phyloP scores from a whole-genome alignment of 2,888 invertebrate species.

The Operophtera brumata region DNA sequence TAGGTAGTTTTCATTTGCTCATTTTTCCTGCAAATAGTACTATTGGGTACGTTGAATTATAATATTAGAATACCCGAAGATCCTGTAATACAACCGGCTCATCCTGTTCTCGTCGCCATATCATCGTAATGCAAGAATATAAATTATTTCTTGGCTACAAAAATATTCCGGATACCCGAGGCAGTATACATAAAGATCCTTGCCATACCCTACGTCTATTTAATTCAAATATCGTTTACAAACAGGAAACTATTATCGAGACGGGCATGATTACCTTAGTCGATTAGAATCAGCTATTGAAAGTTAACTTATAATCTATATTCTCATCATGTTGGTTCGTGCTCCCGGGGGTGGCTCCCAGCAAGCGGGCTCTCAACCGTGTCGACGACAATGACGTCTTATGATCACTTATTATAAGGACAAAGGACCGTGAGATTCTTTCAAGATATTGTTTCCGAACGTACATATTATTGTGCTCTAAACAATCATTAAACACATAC shows the following conservation, averaged over 20 bases:
- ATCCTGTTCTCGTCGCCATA: constrained; percentile 10
- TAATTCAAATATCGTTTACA: constrained; percentile 27
- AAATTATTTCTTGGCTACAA: constrained; percentile 4
- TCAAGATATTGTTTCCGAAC: constrained; percentile 51
- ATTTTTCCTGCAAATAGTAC: too few relatives aligned
- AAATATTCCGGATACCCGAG: constrained; percentile 2
- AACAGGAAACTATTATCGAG: constrained; percentile 38
- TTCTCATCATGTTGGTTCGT: constrained; percentile 60
- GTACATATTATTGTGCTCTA: constrained; percentile 34
- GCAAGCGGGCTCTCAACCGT: constrained; percentile 58
- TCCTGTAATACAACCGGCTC: constrained; percentile 10
- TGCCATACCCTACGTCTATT: constrained; percentile 12
- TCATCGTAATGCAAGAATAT: neutral
- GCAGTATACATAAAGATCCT: constrained; percentile 10
- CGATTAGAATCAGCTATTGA: constrained; percentile 61
- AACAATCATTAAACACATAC: constrained; percentile 21
- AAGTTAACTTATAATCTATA: constrained; percentile 65
- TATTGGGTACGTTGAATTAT: too few relatives aligned
- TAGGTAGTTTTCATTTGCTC: too few relatives aligned
- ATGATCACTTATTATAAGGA: constrained; percentile 67
- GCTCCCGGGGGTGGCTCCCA: constrained; percentile 62
- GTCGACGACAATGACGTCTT: constrained; percentile 70
- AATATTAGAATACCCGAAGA: constrained; percentile 3
- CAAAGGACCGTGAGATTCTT: constrained; percentile 66
- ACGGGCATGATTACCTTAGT: constrained; percentile 47